Conservation (phyloP, 2,797 vertebrate genomes). For the Chloroceryle inda region DNA sequence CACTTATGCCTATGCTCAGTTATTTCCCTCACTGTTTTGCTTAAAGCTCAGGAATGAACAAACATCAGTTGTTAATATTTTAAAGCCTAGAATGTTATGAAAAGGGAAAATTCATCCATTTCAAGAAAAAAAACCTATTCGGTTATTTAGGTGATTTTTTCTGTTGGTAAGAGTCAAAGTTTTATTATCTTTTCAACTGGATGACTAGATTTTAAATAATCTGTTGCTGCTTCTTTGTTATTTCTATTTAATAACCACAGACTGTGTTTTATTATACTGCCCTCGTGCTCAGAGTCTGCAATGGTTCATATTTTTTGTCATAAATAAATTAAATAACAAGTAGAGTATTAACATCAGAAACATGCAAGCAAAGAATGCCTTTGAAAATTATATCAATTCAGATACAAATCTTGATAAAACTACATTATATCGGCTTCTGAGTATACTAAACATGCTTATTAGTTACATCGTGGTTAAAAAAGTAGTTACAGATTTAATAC, state of each 20-base stretch:
- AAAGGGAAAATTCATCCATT: background rate
- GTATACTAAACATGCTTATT: slow-evolving; percentile 3
- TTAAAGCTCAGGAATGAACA: slow-evolving; percentile 64
- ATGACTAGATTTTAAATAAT: slow-evolving; percentile 56
- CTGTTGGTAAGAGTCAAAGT: background rate
- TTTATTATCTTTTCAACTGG: slow-evolving; percentile 54
- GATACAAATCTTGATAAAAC: slow-evolving; percentile 17
- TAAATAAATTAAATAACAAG: slow-evolving; percentile 43
- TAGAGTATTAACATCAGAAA: slow-evolving; percentile 29
- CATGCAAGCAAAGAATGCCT: slow-evolving; percentile 34
- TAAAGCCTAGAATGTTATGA: slow-evolving; percentile 46
- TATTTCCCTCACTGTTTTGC: slow-evolving; percentile 65
- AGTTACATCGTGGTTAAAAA: background rate
- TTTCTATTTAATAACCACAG: slow-evolving; percentile 60
- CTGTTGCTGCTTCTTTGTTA: slow-evolving; percentile 57
- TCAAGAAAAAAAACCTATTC: background rate
- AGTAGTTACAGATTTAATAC: background rate
- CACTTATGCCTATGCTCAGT: slow-evolving; percentile 39
- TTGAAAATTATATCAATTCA: slow-evolving; percentile 43
- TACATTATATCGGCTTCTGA: slow-evolving; percentile 19
- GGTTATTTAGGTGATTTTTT: background rate
- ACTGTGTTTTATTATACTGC: slow-evolving; percentile 41
- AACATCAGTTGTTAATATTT: slow-evolving; percentile 36
- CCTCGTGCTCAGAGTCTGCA: slow-evolving; percentile 1
- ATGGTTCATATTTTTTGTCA: slow-evolving; percentile 35